Percentiles rank a stretch among this genome's conserved stretches.
Evolutionary conservation across 2,113 vertebrate genomes (phyloP).

Genomic region (Pseudopipra pipra): DNA sequence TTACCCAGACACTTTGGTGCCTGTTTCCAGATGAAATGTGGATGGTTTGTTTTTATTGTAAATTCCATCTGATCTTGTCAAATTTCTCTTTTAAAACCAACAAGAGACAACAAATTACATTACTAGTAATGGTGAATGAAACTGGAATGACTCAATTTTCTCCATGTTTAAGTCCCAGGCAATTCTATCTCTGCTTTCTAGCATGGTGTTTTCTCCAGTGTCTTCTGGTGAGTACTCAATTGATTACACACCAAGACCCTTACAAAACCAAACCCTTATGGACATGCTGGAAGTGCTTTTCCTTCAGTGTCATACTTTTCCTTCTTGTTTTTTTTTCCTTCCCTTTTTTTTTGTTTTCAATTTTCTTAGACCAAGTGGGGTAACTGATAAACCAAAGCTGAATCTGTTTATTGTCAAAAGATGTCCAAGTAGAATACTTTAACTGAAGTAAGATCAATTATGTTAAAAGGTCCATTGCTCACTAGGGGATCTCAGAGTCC

Average conservation of each 20-base stretch:
- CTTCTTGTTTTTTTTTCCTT: not conserved
- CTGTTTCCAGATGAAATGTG: not conserved
- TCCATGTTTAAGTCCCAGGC: not conserved
- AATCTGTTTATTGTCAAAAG: not conserved
- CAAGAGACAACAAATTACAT: not conserved
- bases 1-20: not conserved
- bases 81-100: not conserved
- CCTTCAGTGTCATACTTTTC: not conserved
- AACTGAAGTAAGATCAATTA: conserved; percentile 1
- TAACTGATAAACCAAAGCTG: not conserved
- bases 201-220: not conserved
- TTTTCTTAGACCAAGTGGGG: not conserved
- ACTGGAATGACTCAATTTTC: not conserved
- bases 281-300: fast-evolving
- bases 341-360: not conserved
- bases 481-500: not conserved
- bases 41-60: not conserved
- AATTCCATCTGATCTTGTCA: not conserved
- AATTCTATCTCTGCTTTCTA: not conserved
- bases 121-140: not conserved
- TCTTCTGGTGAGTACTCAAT: not conserved
- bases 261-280: not conserved
- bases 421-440: not conserved
- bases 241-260: not conserved
- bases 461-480: not conserved